Percentiles rank a stretch among this genome's conserved stretches.
Evolutionary conservation across 2,888 invertebrate species (phyloP).

Genomic region (Pyrrhosoma nymphula): DNA sequence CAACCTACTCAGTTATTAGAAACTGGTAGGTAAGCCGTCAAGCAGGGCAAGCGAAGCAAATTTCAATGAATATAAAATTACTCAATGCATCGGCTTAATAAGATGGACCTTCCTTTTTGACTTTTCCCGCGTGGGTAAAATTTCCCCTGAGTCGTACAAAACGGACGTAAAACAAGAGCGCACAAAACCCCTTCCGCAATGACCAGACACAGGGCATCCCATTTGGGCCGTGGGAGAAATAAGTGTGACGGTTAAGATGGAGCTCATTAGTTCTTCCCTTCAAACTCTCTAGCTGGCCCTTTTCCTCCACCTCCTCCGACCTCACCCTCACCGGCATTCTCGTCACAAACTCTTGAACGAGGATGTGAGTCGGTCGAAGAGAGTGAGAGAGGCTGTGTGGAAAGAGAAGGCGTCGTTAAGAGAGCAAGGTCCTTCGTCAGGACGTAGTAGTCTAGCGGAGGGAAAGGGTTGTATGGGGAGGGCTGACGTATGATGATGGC

Average conservation of each 20-base stretch:
- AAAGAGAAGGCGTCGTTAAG: neutral
- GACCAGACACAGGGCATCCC: neutral
- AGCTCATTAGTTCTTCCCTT: slow-evolving; percentile 1
- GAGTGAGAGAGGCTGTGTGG: neutral
- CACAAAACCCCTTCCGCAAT: neutral
- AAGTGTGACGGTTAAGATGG: neutral
- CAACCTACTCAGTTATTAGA: neutral
- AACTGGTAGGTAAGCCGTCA: neutral
- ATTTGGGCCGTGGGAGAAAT: neutral
- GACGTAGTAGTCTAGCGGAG: no score
- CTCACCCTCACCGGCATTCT: neutral
- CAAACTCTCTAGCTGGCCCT: neutral
- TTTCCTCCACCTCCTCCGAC: neutral
- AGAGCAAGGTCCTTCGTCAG: neutral
- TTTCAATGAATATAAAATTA: neutral
- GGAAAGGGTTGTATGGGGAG: neutral
- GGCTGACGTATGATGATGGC: neutral
- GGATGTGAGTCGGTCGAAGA: neutral
- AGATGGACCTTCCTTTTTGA: neutral
- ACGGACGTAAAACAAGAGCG: neutral
- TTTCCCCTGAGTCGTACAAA: neutral
- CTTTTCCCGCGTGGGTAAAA: neutral
- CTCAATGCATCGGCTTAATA: neutral
- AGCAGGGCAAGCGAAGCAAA: neutral
- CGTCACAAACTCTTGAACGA: neutral